Conservation (phyloP, 2,113 vertebrate species). For the Crocuta crocuta region DNA sequence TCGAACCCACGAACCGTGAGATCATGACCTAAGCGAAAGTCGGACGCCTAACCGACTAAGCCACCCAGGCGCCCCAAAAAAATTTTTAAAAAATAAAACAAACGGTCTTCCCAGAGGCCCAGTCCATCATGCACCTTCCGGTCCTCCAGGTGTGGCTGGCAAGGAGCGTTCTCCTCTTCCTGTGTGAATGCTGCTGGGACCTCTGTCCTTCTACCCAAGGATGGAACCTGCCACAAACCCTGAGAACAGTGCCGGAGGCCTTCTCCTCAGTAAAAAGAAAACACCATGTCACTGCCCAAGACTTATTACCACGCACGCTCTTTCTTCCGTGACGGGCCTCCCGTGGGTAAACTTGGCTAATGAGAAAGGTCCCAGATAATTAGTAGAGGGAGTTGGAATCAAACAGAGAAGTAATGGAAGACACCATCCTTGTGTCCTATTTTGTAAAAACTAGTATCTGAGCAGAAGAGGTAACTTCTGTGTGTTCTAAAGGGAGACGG, state of each 20-base stretch:
- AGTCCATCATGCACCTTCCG: not conserved
- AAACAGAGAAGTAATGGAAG: constrained; percentile 57
- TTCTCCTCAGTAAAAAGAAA: constrained; percentile 21
- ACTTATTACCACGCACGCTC: not conserved
- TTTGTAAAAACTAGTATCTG: constrained; percentile 53
- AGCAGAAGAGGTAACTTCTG: not conserved
- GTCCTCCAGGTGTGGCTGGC: not conserved
- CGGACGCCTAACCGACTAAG: too few species aligned
- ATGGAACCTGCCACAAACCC: not conserved
- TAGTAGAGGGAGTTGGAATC: constrained; percentile 66
- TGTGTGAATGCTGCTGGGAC: not conserved
- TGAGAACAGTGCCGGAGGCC: not conserved
- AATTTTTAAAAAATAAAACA: not conserved
- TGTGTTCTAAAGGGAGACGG: not conserved
- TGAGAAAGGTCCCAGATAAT: constrained; percentile 61
- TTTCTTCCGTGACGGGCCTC: constrained; percentile 21
- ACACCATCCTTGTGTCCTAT: constrained; percentile 35
- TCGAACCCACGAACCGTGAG: too few species aligned
- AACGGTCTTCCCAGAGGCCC: not conserved
- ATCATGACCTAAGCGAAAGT: too few species aligned
- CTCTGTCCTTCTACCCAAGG: too few species aligned
- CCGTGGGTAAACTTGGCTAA: constrained; percentile 53
- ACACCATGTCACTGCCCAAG: not conserved
- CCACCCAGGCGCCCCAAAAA: too few species aligned
- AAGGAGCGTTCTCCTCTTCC: not conserved